Percentiles rank a stretch among this genome's conserved stretches.
Evolutionary conservation across 2,113 vertebrate genomes (phyloP).

Genomic region (Agapornis roseicollis): DNA sequence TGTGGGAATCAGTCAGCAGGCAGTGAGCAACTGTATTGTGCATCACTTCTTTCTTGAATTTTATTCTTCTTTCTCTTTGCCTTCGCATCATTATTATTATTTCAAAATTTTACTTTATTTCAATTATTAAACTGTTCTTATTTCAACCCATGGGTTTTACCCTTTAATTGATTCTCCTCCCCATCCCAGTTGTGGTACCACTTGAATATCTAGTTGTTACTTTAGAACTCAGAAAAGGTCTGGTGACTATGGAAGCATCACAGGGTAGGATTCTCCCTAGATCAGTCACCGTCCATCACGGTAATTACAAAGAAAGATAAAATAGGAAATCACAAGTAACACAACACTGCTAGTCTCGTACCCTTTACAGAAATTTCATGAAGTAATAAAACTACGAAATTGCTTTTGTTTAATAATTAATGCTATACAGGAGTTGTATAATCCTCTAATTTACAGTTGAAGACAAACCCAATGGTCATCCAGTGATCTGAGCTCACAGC

Average conservation of each 20-base stretch:
- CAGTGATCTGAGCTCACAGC: neutral
- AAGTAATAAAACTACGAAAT: neutral
- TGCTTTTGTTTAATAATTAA: neutral
- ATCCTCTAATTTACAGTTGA: neutral
- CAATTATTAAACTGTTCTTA: neutral
- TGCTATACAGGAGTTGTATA: neutral
- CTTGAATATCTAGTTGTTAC: neutral
- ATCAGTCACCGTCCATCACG: neutral
- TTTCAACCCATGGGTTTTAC: neutral
- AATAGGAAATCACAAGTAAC: neutral
- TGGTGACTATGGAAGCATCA: neutral
- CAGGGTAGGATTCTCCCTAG: neutral
- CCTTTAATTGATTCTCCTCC: neutral
- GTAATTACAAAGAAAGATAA: neutral
- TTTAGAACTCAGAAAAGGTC: neutral
- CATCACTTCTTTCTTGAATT: neutral
- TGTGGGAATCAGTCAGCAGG: neutral
- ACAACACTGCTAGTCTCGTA: neutral
- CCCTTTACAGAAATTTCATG: neutral
- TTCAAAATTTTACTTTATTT: neutral
- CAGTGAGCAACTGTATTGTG: neutral
- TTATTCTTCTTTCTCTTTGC: neutral
- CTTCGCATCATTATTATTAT: neutral
- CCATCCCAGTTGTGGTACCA: neutral
- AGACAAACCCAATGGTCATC: neutral